phyloP scores from a whole-genome alignment of 1,140 invertebrate species.

The Venustaconcha ellipsiformis region DNA sequence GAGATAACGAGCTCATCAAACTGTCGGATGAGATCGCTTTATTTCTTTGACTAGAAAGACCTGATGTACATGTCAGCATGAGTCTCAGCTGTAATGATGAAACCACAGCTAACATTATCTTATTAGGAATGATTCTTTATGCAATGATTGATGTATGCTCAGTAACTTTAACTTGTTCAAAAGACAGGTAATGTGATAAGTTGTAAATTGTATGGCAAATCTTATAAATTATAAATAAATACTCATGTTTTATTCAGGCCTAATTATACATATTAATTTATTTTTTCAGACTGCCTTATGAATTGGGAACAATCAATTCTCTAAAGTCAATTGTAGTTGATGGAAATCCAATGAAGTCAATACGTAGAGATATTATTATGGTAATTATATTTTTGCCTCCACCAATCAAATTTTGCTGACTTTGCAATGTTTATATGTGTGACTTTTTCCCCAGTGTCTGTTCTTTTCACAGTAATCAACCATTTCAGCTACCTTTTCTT shows the following conservation, averaged over 20 bases:
- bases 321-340: conserved; percentile 86
- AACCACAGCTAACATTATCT: too few species aligned
- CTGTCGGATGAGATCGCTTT: too few species aligned
- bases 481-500: too few species aligned
- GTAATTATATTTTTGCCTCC: conserved; percentile 30
- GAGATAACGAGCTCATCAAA: too few species aligned
- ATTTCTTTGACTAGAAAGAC: too few species aligned
- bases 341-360: conserved; percentile 81
- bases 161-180: too few species aligned
- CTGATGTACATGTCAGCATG: too few species aligned
- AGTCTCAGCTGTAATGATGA: too few species aligned
- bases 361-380: conserved; percentile 67
- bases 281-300: conserved; percentile 78
- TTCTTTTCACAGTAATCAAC: too few species aligned
- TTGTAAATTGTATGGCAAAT: not conserved
- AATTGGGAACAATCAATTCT: conserved; percentile 81
- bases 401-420: not conserved
- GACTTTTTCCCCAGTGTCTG: not conserved
- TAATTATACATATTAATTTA: too few species aligned
- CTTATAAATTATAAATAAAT: conserved; percentile 2
- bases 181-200: not conserved
- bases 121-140: too few species aligned
- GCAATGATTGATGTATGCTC: too few species aligned
- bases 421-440: not conserved
- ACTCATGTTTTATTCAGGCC: not conserved